These are phyloP conservation scores for Psix sp. DNA, from an alignment of 1,140 invertebrate species.

Conservation along the genomic window DNA sequence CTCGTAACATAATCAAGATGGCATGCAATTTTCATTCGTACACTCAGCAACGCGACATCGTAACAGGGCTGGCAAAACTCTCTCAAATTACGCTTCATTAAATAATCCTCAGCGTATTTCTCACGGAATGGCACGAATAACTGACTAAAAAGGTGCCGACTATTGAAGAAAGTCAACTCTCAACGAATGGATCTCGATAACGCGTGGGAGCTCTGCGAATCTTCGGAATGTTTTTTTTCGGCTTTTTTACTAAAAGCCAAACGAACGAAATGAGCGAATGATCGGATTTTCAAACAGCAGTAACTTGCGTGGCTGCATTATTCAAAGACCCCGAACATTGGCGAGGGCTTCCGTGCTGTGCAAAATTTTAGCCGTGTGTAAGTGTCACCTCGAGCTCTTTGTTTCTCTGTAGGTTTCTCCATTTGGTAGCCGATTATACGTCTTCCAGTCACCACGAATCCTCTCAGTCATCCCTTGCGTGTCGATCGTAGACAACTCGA, in stretches of 20 bases:
- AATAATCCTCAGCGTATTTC: constrained; percentile 47
- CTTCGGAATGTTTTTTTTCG: constrained; percentile 14
- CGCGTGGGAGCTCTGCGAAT: constrained; percentile 49
- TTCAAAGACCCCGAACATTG: constrained; percentile 46
- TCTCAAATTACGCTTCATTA: constrained; percentile 57
- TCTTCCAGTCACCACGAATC: constrained; percentile 46
- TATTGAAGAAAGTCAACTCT: constrained; percentile 43
- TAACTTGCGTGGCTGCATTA: constrained; percentile 56
- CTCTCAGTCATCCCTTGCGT: constrained; percentile 49
- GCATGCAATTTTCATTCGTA: constrained; percentile 45
- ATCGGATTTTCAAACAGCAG: constrained; percentile 60
- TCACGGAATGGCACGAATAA: constrained; percentile 40
- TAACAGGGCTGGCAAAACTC: constrained; percentile 39
- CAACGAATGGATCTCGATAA: constrained; percentile 47
- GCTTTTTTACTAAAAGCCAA: constrained; percentile 45
- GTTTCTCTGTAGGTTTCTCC: constrained; percentile 31
- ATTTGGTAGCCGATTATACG: constrained; percentile 53
- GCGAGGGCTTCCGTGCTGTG: constrained; percentile 18
- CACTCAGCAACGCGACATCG: constrained; percentile 30
- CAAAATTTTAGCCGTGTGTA: constrained; percentile 28
- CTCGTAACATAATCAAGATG: constrained; percentile 43
- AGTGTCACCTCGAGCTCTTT: constrained; percentile 43
- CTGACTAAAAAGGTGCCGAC: constrained; percentile 13
- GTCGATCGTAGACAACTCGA: constrained; percentile 52
- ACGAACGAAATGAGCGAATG: constrained; percentile 57